These are phyloP conservation scores for Anomalospiza imberbis DNA, from an alignment of 2,797 vertebrate species.

Conservation along the genomic window DNA sequence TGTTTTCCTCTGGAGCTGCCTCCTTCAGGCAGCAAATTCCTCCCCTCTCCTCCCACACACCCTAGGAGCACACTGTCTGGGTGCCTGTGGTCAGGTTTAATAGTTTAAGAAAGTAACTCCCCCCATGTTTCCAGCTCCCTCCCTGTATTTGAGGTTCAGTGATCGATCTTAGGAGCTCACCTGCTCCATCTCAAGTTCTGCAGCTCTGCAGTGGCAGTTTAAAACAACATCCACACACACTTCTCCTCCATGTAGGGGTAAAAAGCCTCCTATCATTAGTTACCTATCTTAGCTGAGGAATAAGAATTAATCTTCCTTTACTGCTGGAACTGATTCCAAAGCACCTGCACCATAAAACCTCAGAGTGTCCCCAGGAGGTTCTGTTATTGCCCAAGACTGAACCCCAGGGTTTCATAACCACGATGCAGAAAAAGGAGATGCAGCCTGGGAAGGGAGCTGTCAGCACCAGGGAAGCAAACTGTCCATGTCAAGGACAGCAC, in stretches of 20 bases:
- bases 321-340: background rate
- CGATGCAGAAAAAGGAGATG: rapidly evolving
- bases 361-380: background rate
- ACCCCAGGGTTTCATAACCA: background rate
- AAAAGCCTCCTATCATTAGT: background rate
- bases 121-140: background rate
- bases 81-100: background rate
- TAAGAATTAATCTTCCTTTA: background rate
- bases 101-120: background rate
- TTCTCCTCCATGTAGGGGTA: background rate
- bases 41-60: background rate
- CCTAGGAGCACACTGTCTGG: background rate
- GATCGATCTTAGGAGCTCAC: rapidly evolving
- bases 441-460: background rate
- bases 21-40: background rate
- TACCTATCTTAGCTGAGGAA: background rate
- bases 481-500: background rate
- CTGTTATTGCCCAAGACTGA: background rate
- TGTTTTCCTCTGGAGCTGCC: background rate
- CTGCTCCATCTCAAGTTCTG: background rate
- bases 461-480: background rate
- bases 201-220: background rate
- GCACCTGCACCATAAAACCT: background rate
- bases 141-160: background rate
- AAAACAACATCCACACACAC: background rate